Conservation (phyloP, 2,888 invertebrate genomes). For the Diarsia dahlii region DNA sequence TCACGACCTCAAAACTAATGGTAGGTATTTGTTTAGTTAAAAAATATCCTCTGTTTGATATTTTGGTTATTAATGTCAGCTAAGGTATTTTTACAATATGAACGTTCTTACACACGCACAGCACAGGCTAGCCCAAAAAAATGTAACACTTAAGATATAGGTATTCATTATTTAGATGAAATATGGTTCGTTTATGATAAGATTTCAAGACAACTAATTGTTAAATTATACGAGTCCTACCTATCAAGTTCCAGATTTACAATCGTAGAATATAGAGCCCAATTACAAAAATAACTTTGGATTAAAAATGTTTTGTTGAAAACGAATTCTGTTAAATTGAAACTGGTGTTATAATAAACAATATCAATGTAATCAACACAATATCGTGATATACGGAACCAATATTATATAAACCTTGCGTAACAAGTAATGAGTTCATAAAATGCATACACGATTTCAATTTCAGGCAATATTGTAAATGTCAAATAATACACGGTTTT, state of each 20-base stretch:
- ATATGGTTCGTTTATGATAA: too few species aligned
- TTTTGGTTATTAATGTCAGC: not conserved
- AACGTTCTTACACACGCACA: too few species aligned
- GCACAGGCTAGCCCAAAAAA: not conserved
- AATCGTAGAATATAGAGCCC: not conserved
- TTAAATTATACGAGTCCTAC: not conserved
- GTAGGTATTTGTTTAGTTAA: conserved; percentile 16
- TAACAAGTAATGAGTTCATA: conserved; percentile 52
- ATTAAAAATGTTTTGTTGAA: conserved; percentile 12
- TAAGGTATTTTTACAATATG: not conserved
- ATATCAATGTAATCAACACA: conserved; percentile 51
- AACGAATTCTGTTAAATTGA: conserved; percentile 11
- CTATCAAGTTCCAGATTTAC: not conserved
- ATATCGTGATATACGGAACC: conserved; percentile 50
- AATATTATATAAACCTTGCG: conserved; percentile 50
- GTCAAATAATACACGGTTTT: conserved; percentile 33
- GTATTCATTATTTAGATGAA: too few species aligned
- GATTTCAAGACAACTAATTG: not conserved
- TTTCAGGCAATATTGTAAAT: conserved; percentile 47
- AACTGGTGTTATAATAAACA: conserved; percentile 39
- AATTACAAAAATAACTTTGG: not conserved
- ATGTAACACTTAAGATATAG: not conserved
- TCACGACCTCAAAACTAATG: conserved; percentile 30
- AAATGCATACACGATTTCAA: conserved; percentile 56
- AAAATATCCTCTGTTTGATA: not conserved